Base-by-base conservation (phyloP, 1,140 invertebrate genomes). In the Drosophila repletoides region DNA sequence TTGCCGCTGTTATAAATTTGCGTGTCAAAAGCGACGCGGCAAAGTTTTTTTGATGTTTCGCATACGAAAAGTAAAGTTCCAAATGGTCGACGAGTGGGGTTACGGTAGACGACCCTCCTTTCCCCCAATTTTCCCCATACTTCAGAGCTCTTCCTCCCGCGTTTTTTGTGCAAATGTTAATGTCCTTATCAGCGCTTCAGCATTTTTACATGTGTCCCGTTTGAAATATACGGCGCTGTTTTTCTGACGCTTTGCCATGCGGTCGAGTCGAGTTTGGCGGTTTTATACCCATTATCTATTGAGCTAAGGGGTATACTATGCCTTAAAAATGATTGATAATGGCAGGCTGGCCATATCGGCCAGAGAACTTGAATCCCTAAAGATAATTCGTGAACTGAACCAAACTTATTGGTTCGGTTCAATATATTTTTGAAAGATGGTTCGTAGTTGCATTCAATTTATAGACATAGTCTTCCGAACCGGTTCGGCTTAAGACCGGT, bases 111-210 rank as follows among this genome's bases (percentile, higher is more conserved):
- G 28, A 17, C 14, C 34, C 14, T 29, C 33, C 24, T 14, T 29
- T 10, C 24, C 17, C 26, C 24, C 14, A 14, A 36, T 17, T 33
- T 31, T 38, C 34, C n/a, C 31, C 41, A 28, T 40, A n/a, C n/a
- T n/a, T n/a, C n/a, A n/a, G n/a, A n/a, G 34, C 21, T 10, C 17
- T 28, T 61, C 17, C 15, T 19, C 19, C 24, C 31, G n/a, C 63
- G 69, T 73, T 55, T 74, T 58, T 60, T 66, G 79, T 69, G 69
- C 66, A 86, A 84, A 86, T 84, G 79, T 84, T 84, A 84, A 86
- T 84, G 79, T 84, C 74, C 79, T 84, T 84, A 84, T 84, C 79
- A 84, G 79, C 74, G 79, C 80, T 84, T 86, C 71, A 84, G 74
- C 61, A 84, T 84, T 84, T 84, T 84, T 86, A 84, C 79, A 84